phyloP scores from a whole-genome alignment of 2,888 invertebrate species.

The Junonia oenone region DNA sequence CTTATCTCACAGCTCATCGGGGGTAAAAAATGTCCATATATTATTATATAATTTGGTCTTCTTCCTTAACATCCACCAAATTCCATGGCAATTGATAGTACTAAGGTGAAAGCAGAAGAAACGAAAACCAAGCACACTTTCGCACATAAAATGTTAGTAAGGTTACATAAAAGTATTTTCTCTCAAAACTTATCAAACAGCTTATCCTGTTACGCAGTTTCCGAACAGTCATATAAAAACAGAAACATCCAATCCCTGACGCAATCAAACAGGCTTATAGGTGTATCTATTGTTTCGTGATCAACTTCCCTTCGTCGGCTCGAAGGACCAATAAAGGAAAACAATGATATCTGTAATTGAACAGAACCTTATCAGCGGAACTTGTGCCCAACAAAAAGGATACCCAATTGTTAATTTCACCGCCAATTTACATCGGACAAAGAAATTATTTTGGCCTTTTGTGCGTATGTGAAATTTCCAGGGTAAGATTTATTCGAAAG shows the following conservation, averaged over 20 bases:
- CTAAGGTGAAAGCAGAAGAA: no score
- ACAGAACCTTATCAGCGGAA: conserved; percentile 16
- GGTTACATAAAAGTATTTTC: no score
- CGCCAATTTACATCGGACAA: conserved; percentile 12
- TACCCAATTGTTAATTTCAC: conserved; percentile 14
- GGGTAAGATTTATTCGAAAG: conserved; percentile 21
- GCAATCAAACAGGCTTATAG: conserved; percentile 13
- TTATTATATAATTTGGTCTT: no score
- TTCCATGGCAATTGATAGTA: no score
- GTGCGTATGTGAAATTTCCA: conserved; percentile 13
- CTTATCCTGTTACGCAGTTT: no score
- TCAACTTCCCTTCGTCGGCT: conserved; percentile 16
- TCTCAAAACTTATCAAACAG: no score
- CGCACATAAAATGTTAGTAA: no score
- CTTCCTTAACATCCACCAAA: no score
- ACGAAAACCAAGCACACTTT: no score
- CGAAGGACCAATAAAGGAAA: conserved; percentile 22
- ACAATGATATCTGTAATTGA: conserved; percentile 25
- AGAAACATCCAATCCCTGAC: conserved; percentile 3
- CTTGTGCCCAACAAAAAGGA: conserved; percentile 11
- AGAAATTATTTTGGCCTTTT: conserved; percentile 17
- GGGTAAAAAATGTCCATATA: no score
- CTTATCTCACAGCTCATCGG: no score
- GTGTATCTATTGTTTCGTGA: conserved; percentile 15
- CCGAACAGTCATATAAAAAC: background rate